Percentiles rank a stretch among this genome's conserved stretches.
phyloP scores from a whole-genome alignment of 2,113 vertebrate species.

The Ceyx melanurus region DNA sequence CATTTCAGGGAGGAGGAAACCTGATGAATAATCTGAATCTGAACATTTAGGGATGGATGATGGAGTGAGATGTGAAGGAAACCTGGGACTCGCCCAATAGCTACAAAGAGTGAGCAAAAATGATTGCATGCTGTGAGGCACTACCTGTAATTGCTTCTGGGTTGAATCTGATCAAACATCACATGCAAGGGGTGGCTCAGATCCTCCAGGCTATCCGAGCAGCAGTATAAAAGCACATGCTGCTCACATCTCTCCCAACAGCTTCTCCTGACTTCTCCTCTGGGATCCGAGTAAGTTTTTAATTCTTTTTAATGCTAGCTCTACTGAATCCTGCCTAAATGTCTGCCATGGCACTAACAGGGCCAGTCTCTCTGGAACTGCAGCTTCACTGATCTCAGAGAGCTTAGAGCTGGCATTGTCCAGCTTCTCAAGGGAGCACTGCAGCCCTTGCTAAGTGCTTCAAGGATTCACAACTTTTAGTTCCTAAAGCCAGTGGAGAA shows the following conservation, averaged over 20 bases:
- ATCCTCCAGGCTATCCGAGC: background rate
- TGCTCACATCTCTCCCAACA: background rate
- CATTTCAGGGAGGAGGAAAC: background rate
- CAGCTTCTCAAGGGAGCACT: background rate
- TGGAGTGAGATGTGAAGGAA: background rate
- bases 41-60: background rate
- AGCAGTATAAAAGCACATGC: background rate
- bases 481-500: background rate
- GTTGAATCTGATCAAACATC: background rate
- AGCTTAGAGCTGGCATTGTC: background rate
- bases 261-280: background rate
- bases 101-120: background rate
- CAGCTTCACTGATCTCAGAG: background rate
- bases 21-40: background rate
- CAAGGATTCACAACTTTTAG: background rate
- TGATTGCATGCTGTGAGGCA: background rate
- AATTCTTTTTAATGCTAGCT: background rate
- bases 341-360: no score
- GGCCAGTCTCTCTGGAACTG: background rate
- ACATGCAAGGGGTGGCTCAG: background rate
- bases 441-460: background rate
- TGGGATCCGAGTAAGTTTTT: background rate
- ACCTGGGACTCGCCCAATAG: background rate
- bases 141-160: background rate
- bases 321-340: background rate